Evolutionary conservation across 1,140 invertebrate species (phyloP), one percentile per base, ranked within the genome.

Genomic region (Ceratoteleas bidentatus): DNA sequence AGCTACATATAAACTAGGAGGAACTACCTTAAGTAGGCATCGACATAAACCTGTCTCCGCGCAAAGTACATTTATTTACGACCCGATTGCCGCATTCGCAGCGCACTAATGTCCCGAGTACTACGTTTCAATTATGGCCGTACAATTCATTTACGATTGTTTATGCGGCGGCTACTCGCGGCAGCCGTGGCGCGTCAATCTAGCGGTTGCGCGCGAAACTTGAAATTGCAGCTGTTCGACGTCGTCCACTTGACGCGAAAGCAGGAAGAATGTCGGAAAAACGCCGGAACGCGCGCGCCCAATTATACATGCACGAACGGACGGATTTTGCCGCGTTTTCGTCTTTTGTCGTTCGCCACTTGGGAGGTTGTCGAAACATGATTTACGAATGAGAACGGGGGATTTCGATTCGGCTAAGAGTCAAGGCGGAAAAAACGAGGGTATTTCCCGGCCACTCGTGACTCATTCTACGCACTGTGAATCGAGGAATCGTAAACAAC

Each of bases 321-420:
- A 24, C 24, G 24, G 24, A 24, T 24, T 24, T 24, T 24, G 24
- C 24, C 24, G 24, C 24, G 24, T 24, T 75, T 75, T 75, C 66
- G 47, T 66, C 73, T 60, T 75, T 61, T 49, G 3, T 60, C 56
- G 24, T 24, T 24, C 24, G 24, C 24, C 24, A 24, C 24, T 24
- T 4, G 24, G 1, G 24, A 24, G 24, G 24, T 24, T 24, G 24
- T 24, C 24, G 24, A 4, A 4, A 4, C 24, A 24, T 24, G 24
- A 24, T 24, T 24, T 24, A 24, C 24, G 24, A 24, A 24, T 24
- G 24, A 24, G 24, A 24, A 24, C 24, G 24, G 24, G 24, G 24
- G 24, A 24, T 24, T 24, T 24, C 24, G 24, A 24, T 24, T 24
- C 24, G 24, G 4, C 24, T 24, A 24, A 24, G 24, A 24, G 24